Base-by-base conservation (phyloP, 2,888 invertebrate species). In the Phoenoteleia sp. region DNA sequence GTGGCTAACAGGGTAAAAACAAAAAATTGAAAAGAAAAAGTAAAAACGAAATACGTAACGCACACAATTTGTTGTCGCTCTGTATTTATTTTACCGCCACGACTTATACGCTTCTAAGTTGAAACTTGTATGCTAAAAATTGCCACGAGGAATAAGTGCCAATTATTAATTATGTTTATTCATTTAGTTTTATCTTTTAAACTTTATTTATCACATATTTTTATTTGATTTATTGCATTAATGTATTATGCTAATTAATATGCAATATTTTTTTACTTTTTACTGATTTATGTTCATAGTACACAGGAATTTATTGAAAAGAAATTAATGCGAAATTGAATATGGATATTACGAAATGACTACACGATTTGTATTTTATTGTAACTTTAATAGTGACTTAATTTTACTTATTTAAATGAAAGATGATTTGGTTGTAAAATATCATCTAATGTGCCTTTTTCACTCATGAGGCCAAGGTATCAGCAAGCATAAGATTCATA, bases 381-480 rank as follows among this genome's bases (percentile, higher is more conserved):
- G n/a, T 29, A 25, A 49, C 17, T 42, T 23, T 17, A 3, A 36
- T 69, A 11, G 2, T 23, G 0, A 25, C 54, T 36, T 9, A 29
- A 33, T 21, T 67, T 67, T 36, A 27, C 4, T 17, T 42, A 21
- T n/a, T 67, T 39, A 15, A 54, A 11, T 66, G 6, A 7, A 27
- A 9, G 45, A 52, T 66, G n/a, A 58, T 60, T 74, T 64, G 67
- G 67, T 54, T 69, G 58, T 75, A 64, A 54, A 11, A 75, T 56
- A 67, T 67, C 69, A 64, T 64, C 74, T 52, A 47, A 75, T 56
- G 81, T 81, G 81, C 81, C 81, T 81, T 81, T 75, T 54, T 62
- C 62, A 75, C 23, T 69, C 58, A 39, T 11, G 69, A 81, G 81
- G 81, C 74, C 74, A 81, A 81, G 62, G 33, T 58, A 15, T 74